Evolutionary conservation across 2,888 invertebrate genomes (phyloP), one percentile per base, ranked within the genome.

Genomic region (Chymomyza caudatula): DNA sequence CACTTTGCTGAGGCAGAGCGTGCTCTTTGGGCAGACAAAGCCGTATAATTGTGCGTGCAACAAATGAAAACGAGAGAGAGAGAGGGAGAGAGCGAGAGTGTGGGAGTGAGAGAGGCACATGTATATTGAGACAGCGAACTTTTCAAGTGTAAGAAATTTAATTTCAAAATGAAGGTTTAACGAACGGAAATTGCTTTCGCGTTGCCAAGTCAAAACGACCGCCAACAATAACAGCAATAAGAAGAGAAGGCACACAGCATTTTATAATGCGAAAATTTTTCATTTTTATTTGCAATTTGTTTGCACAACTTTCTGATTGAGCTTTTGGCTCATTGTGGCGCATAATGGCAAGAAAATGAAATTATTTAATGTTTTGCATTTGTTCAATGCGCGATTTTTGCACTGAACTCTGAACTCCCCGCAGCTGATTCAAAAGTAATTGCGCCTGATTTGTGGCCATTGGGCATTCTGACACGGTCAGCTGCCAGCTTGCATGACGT

Each of bases 81-180:
- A 8, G 51, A 11, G 20, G 19, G 19, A 77, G 78, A 78, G 70
- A 67, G 71, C 6, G 62, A 55, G 60, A 6, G 29, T 11, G 29
- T 37, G 19, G 51, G 19, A 22, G 11, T 20, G 17, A 51, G 15
- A n/a, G 44, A 0, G 64, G 69, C 76, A 76, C 25, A 25, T 25
- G 25, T 25, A 80, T 83, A 83, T 80, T 82, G 83, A 85, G 78
- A 74, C 64, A 65, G 69, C 62, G 59, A 85, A 83, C 83, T 85
- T 85, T 76, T 85, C 83, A 83, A 83, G 83, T 85, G 83, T 81
- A 83, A 85, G 81, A 83, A 83, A 83, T 83, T 83, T 83, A 83
- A 83, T 85, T 83, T 85, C 81, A 67, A 82, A 82, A 82, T 82
- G 82, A 83, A 83, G 85, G 85, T 83, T 85, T 83, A 80, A 83